Base-by-base conservation (phyloP, 2,113 vertebrate species). In the Pluvianellus socialis region DNA sequence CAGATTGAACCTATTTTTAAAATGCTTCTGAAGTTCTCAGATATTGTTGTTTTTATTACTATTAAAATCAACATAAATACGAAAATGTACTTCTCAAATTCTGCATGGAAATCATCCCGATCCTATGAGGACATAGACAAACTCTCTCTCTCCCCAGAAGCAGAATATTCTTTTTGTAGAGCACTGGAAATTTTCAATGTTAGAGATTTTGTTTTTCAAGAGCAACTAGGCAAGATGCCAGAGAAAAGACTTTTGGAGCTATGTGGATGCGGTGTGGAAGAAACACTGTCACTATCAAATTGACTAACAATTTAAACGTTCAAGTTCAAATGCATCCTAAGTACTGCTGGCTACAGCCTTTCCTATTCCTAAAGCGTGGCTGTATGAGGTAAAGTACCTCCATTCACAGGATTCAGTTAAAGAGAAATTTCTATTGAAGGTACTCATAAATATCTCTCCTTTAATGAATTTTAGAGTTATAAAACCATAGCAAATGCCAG, bases 381-480 rank as follows among this genome's bases (percentile, higher is more conserved):
- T 94, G 84, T 77, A 50, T 26, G 22, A 89, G 66, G 56, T 56
- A 49, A 85, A 89, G 52, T 20, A 75, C 66, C 76, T 80, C 28
- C 59, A 90, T 44, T 90, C 73, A 89, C 17, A 79, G 42, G 61
- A 52, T 27, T 81, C 38, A 44, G 42, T 58, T 75, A 67, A 79
- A 88, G 32, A 73, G 58, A 80, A 77, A 86, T 55, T 91, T 90
- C 65, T 79, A 50, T 26, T 68, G 47, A 27, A 85, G 70, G 40
- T 83, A 82, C 42, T 68, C 40, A 85, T 82, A 87, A 85, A 86
- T 87, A 33, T 55, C 58, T 49, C 16, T 50, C 42, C 30, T 85
- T 72, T 72, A 92, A 91, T 90, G 40, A 95, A 96, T 81, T 95
- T 81, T 27, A 82, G 30, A 91, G 35, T 87, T 91, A 87, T 56